Evolutionary conservation across 1,140 invertebrate species (phyloP).

Genomic region (Eubasilissa regina): DNA sequence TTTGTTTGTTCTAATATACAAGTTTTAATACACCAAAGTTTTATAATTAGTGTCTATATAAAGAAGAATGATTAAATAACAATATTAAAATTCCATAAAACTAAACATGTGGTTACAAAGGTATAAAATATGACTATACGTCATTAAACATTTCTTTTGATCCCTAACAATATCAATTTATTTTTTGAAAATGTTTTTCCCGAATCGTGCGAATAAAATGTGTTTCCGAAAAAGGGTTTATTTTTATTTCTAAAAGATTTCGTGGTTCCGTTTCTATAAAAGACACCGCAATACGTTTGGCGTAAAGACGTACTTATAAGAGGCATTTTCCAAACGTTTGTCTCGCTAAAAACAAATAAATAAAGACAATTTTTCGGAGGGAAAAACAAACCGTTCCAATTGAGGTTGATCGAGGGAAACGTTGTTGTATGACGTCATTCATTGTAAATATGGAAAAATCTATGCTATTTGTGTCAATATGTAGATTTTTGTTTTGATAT

Average conservation of each 20-base stretch:
- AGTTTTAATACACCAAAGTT: no score
- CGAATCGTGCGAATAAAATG: background rate
- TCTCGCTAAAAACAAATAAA: constrained; percentile 5
- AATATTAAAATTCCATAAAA: no score
- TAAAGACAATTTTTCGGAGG: constrained; percentile 1
- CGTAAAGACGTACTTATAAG: constrained; percentile 7
- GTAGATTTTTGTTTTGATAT: background rate
- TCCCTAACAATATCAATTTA: background rate
- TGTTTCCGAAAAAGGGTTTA: background rate
- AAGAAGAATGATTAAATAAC: no score
- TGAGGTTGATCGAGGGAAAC: background rate
- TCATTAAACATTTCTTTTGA: background rate
- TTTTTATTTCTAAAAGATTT: constrained; percentile 28
- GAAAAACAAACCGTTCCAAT: background rate
- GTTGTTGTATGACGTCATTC: background rate
- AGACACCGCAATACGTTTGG: constrained; percentile 9
- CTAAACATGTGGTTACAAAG: no score
- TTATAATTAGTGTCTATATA: no score
- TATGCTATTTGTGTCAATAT: background rate
- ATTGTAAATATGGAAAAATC: background rate
- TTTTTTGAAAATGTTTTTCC: constrained; percentile 29
- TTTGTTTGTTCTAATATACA: no score
- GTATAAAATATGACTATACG: no score
- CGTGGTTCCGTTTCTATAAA: background rate
- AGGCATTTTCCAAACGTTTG: constrained; percentile 7